Evolutionary conservation across 2,113 vertebrate species (phyloP).

Genomic region (Rhinogobius similis): DNA sequence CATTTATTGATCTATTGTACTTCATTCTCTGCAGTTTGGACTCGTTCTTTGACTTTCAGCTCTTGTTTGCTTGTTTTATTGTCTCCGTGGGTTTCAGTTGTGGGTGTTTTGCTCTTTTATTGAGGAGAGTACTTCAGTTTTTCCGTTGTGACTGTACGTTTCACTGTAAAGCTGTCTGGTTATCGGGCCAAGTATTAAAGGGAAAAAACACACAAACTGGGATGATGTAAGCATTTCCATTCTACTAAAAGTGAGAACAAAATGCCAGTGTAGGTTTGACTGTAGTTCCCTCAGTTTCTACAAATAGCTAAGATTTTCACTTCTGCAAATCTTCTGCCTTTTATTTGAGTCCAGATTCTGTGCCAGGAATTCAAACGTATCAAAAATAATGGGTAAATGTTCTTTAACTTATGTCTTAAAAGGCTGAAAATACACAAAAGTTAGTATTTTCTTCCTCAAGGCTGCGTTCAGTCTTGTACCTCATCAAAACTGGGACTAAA

Average conservation of each 20-base stretch:
- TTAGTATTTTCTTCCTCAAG: too few species aligned
- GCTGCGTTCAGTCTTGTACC: too few species aligned
- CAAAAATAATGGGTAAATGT: too few species aligned
- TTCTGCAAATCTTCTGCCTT: too few species aligned
- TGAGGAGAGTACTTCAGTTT: constrained; percentile 29
- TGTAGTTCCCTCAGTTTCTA: neutral
- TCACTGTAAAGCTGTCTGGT: constrained; percentile 27
- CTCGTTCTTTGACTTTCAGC: too few species aligned
- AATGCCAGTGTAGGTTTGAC: neutral
- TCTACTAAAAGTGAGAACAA: neutral
- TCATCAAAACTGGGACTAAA: too few species aligned
- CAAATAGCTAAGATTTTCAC: neutral
- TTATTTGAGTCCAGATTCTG: too few species aligned
- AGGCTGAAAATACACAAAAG: too few species aligned
- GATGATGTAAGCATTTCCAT: constrained; percentile 1
- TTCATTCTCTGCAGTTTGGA: too few species aligned
- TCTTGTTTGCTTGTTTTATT: constrained; percentile 59
- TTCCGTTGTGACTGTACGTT: constrained; percentile 20
- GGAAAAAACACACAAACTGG: constrained; percentile 11
- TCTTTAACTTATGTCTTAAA: too few species aligned
- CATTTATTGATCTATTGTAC: too few species aligned
- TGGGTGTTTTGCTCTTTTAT: constrained; percentile 26
- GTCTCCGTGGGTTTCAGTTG: constrained; percentile 18
- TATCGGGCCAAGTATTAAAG: neutral
- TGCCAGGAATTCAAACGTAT: too few species aligned